phyloP scores from a whole-genome alignment of 2,113 vertebrate species.

The Lasiurus borealis region DNA sequence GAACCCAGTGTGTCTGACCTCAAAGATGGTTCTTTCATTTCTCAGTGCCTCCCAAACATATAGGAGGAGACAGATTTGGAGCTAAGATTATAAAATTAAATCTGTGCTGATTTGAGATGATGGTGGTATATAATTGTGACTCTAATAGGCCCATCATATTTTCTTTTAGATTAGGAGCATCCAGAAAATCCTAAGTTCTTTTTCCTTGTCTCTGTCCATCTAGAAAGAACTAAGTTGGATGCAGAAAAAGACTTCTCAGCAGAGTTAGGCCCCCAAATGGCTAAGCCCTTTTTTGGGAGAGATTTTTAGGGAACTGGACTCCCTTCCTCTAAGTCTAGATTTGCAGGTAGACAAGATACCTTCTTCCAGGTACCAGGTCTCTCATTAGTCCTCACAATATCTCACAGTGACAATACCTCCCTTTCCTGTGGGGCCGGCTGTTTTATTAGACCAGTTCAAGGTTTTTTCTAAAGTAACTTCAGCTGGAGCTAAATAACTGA shows the following conservation, averaged over 20 bases:
- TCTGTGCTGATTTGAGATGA: background rate
- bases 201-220: background rate
- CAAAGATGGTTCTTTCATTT: background rate
- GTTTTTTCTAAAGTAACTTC: background rate
- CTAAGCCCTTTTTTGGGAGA: background rate
- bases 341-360: background rate
- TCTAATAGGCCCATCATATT: background rate
- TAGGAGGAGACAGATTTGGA: background rate
- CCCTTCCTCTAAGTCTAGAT: background rate
- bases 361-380: background rate
- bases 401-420: background rate
- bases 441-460: background rate
- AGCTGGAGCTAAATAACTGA: background rate
- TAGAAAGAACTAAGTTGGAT: conserved; percentile 5
- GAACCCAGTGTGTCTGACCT: background rate
- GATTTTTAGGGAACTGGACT: background rate
- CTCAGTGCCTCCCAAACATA: background rate
- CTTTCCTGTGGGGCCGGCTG: background rate
- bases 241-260: background rate
- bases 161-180: background rate
- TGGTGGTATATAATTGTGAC: background rate
- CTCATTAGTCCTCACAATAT: background rate
- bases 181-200: background rate
- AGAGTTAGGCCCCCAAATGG: background rate
- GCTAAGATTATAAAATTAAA: background rate